A percentile compares a stretch with the other conserved stretches of the same genome.
These are phyloP conservation scores for Tromatobia lineatoria DNA, from an alignment of 2,888 invertebrate genomes.

Conservation along the genomic window DNA sequence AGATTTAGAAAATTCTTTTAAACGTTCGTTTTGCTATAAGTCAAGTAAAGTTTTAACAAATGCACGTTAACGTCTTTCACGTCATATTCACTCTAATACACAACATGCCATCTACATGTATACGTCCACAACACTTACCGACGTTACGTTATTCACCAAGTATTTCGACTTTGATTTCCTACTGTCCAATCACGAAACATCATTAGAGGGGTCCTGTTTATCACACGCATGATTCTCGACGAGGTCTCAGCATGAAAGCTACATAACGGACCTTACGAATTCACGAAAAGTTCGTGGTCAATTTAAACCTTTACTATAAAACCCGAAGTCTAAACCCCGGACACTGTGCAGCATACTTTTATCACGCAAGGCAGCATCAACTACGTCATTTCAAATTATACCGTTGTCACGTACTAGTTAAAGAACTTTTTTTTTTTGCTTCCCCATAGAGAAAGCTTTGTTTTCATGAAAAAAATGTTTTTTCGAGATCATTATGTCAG, in stretches of 20 bases:
- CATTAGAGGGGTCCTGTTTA: constrained; percentile 25
- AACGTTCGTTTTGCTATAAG: too few species aligned
- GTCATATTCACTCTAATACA: not conserved
- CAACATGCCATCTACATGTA: not conserved
- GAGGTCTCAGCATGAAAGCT: not conserved
- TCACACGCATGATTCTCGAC: constrained; percentile 7
- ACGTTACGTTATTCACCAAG: not conserved
- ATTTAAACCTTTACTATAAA: not conserved
- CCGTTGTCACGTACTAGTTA: constrained; percentile 17
- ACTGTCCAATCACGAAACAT: constrained; percentile 42
- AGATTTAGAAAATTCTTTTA: too few species aligned
- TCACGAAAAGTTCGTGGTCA: constrained; percentile 11
- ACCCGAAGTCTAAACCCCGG: not conserved
- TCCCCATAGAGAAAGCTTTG: too few species aligned
- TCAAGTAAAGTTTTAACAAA: too few species aligned
- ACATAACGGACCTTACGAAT: constrained; percentile 25
- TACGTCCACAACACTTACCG: constrained; percentile 1
- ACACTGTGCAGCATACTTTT: not conserved
- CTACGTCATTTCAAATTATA: constrained; percentile 8
- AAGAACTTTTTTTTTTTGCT: not conserved
- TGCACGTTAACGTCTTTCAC: constrained; percentile 17
- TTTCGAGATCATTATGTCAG: too few species aligned
- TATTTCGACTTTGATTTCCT: too few species aligned
- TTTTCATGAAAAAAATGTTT: too few species aligned
- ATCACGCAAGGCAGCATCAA: constrained; percentile 4